Evolutionary conservation across 1,140 invertebrate species (phyloP).

Genomic region (Chionoecetes opilio): DNA sequence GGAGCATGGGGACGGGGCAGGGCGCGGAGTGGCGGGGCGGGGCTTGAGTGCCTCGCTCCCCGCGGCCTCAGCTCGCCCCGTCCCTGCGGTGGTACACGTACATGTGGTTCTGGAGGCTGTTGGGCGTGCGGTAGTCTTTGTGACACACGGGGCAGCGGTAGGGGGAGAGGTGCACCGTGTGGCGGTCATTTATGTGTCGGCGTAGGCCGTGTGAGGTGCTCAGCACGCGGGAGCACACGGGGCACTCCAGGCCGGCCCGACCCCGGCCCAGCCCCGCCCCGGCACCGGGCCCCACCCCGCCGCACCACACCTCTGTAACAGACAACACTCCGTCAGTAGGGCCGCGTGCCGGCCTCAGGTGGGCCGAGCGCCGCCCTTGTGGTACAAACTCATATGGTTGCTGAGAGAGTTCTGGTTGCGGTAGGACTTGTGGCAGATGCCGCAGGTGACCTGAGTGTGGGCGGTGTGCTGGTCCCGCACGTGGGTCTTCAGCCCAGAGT

Average conservation of each 20-base stretch:
- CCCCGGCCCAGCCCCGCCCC: slow-evolving; percentile 57
- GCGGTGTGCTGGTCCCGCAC: slow-evolving; percentile 78
- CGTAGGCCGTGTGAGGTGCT: slow-evolving; percentile 96
- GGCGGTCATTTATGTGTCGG: slow-evolving; percentile 96
- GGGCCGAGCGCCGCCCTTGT: slow-evolving; percentile 70
- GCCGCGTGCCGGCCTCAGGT: slow-evolving; percentile 30
- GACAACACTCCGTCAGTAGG: slow-evolving; percentile 78
- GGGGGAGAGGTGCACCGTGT: slow-evolving; percentile 94
- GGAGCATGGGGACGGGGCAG: slow-evolving; percentile 57
- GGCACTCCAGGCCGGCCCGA: slow-evolving; percentile 85
- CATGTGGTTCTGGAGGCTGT: slow-evolving; percentile 97
- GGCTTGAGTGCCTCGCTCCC: slow-evolving; percentile 58
- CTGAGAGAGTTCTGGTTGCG: slow-evolving; percentile 79
- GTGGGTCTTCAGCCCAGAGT: slow-evolving; percentile 79
- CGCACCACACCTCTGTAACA: slow-evolving; percentile 79
- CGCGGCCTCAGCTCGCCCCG: slow-evolving; percentile 77
- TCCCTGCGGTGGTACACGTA: slow-evolving; percentile 92
- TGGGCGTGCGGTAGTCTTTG: slow-evolving; percentile 95
- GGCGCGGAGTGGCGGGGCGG: slow-evolving; percentile 62
- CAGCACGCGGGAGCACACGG: slow-evolving; percentile 94
- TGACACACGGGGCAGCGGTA: slow-evolving; percentile 96
- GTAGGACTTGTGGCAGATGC: slow-evolving; percentile 91
- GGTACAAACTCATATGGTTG: slow-evolving; percentile 80
- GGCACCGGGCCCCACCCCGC: slow-evolving; percentile 68
- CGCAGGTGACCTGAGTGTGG: slow-evolving; percentile 86